A percentile compares a stretch with the other conserved stretches of the same genome.
Conservation (phyloP, 2,888 invertebrate species). For the Cinara cedri region DNA sequence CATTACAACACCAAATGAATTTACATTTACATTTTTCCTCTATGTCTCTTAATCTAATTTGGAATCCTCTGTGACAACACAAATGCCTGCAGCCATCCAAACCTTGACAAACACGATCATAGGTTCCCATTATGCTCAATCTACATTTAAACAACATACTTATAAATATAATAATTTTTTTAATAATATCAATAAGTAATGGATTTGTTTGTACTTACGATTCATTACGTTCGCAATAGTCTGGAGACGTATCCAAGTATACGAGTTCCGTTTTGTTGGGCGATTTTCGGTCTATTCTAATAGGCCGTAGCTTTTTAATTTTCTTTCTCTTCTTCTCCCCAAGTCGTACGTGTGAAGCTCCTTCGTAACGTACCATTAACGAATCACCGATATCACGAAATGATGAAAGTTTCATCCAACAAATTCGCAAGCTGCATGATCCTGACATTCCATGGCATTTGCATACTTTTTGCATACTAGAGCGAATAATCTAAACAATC, state of each 20-base stretch:
- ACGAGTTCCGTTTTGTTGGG: constrained; percentile 90
- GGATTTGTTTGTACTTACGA: constrained; percentile 68
- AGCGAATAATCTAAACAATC: constrained; percentile 57
- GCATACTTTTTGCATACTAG: constrained; percentile 82
- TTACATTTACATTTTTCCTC: constrained; percentile 87
- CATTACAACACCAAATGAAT: constrained; percentile 91
- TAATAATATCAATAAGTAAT: too few relatives aligned
- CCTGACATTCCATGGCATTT: constrained; percentile 95
- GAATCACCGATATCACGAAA: constrained; percentile 80
- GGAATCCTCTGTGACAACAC: constrained; percentile 88
- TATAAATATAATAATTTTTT: too few relatives aligned
- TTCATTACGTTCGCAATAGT: constrained; percentile 86
- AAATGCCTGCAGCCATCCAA: constrained; percentile 85
- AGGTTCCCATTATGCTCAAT: constrained; percentile 80
- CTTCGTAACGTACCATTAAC: constrained; percentile 81
- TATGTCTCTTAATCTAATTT: constrained; percentile 80
- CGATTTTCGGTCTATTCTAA: constrained; percentile 79
- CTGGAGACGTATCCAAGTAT: constrained; percentile 87
- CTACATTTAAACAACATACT: constrained; percentile 64
- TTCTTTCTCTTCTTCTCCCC: constrained; percentile 71
- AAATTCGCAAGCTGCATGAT: constrained; percentile 86
- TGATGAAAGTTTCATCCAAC: constrained; percentile 83
- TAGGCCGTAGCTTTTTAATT: constrained; percentile 73
- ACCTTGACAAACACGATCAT: constrained; percentile 83
- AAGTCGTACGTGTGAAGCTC: constrained; percentile 81